Evolutionary conservation across 2,888 invertebrate genomes (phyloP), one percentile per base, ranked within the genome.

Genomic region (Entomobrya proxima): DNA sequence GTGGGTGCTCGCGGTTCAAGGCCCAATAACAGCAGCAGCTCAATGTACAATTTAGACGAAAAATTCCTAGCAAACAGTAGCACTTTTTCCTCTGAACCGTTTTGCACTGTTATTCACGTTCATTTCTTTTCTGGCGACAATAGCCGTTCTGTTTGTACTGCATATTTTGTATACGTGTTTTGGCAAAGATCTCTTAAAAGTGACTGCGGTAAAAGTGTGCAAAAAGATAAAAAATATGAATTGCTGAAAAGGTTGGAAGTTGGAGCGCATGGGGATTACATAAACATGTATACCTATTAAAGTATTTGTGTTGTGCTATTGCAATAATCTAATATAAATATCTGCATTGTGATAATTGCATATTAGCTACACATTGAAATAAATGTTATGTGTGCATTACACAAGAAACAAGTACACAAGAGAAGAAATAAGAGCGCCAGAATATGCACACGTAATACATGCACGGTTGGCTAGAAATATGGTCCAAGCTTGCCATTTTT

Each of bases 21-120:
- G 76, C 76, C 58, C n/a, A n/a, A n/a, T n/a, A n/a, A n/a, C n/a
- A 18, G 13, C 18, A 50, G 55, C 21, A 27, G 24, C 21, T 27
- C 21, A 52, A 52, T 47, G 18, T 32, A 76, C 18, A 50, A 76
- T 21, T 55, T 37, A 52, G 24, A 75, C 35, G 21, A 77, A 61
- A 37, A 77, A 77, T 77, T n/a, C n/a, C n/a, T n/a, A n/a, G n/a
- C n/a, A 58, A 75, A 75, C 50, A 52, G 32, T 55, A 32, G 44
- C 74, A 47, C 74, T 74, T 74, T 74, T 74, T 32, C 27, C 35
- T 27, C 15, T 2, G n/a, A n/a, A n/a, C 21, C 30, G 4, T 50
- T 50, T 58, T 27, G 30, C 58, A 58, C 58, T 15, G 35, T 30
- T 18, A 64, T 58, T 24, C 13, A 55, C 55, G 52, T 4, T 58